Conservation (phyloP, 2,888 invertebrate genomes). For the Aspidiotus destructor region DNA sequence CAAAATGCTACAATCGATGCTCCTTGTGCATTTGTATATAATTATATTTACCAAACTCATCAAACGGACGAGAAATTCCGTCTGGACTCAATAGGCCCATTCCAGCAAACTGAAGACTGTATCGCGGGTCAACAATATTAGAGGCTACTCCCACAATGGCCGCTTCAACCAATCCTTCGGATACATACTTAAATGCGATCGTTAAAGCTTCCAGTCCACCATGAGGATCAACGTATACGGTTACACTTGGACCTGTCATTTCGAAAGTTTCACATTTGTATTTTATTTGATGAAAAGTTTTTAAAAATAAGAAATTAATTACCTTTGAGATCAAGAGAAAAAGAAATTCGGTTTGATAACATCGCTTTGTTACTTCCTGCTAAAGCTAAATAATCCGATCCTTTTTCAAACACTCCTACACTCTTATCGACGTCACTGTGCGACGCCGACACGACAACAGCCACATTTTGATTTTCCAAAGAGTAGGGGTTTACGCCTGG, state of each 20-base stretch:
- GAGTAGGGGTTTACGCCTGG: too few species aligned
- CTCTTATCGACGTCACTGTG: too few species aligned
- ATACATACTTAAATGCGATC: constrained; percentile 44
- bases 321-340: constrained; percentile 51
- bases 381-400: constrained; percentile 57
- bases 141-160: constrained; percentile 51
- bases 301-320: constrained; percentile 1
- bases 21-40: not conserved
- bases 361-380: constrained; percentile 55
- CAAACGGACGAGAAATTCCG: constrained; percentile 20
- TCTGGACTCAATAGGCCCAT: constrained; percentile 42
- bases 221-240: constrained; percentile 57
- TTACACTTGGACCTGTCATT: constrained; percentile 47
- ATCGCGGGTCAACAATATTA: constrained; percentile 50
- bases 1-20: too few species aligned
- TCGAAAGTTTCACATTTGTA: not conserved
- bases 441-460: too few species aligned
- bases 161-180: constrained; percentile 44
- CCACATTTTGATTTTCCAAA: too few species aligned
- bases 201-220: constrained; percentile 54
- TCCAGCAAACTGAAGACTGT: constrained; percentile 53
- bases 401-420: constrained; percentile 38
- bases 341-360: constrained; percentile 54
- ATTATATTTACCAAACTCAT: constrained; percentile 29
- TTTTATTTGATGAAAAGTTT: not conserved